Conservation (phyloP, 2,797 vertebrate species). For the Acanthornis magna region DNA sequence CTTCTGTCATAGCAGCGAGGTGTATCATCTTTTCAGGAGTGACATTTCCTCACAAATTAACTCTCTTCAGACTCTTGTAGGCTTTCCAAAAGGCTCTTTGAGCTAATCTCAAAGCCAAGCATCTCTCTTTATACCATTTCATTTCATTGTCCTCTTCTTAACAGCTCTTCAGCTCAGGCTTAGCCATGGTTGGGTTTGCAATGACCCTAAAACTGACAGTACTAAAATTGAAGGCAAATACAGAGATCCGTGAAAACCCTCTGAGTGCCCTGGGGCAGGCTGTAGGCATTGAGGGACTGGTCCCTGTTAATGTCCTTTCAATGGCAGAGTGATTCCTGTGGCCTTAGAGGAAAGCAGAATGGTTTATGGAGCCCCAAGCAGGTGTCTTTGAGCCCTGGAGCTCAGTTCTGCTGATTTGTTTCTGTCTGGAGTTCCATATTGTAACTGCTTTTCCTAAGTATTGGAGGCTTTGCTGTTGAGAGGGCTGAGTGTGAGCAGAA, state of each 20-base stretch:
- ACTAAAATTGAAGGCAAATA: background rate
- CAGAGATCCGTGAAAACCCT: background rate
- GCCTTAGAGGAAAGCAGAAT: background rate
- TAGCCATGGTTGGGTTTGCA: background rate
- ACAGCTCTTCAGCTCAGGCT: constrained; percentile 12
- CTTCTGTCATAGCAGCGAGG: background rate
- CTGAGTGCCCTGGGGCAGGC: background rate
- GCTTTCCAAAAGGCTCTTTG: constrained; percentile 46
- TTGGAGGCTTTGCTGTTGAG: background rate
- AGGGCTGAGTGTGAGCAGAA: background rate
- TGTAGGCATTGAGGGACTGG: background rate
- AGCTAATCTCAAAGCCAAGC: constrained; percentile 49
- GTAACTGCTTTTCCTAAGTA: background rate
- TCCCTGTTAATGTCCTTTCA: background rate
- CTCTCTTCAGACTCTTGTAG: background rate
- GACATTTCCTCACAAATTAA: constrained; percentile 47
- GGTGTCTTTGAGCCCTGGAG: background rate
- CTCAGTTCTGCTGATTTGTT: background rate
- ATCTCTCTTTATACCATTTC: background rate
- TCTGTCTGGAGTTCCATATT: background rate
- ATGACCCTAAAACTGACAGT: background rate
- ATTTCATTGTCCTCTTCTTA: constrained; percentile 40
- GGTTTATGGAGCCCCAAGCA: background rate
- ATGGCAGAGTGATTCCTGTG: background rate
- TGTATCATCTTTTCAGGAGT: constrained; percentile 14